Percentiles rank a stretch among this genome's conserved stretches.
Conservation (phyloP, 1,140 invertebrate genomes). For the Meloidogyne exigua region DNA sequence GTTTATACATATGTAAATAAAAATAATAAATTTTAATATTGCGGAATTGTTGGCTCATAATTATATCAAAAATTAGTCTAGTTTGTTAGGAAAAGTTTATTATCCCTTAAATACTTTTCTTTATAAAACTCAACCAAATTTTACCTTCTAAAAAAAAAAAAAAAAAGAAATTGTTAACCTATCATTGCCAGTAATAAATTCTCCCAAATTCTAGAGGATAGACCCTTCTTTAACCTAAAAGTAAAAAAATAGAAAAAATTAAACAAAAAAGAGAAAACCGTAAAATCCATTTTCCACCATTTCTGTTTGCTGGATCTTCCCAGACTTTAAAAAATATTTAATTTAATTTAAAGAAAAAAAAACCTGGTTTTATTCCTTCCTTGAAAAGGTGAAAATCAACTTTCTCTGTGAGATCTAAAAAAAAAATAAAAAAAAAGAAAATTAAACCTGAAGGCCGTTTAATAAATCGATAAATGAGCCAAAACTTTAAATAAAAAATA, state of each 20-base stretch:
- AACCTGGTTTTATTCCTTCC: slow-evolving; percentile 96
- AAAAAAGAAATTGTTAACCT: slow-evolving; percentile 49
- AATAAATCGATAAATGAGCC: slow-evolving; percentile 87
- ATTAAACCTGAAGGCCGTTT: slow-evolving; percentile 73
- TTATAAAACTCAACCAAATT: not conserved
- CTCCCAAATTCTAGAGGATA: slow-evolving; percentile 94
- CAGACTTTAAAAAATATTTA: slow-evolving; percentile 76
- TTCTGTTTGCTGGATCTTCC: slow-evolving; percentile 90
- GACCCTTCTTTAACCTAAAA: slow-evolving; percentile 78
- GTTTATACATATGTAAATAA: no score
- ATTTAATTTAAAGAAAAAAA: slow-evolving; percentile 73
- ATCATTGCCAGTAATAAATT: slow-evolving; percentile 92
- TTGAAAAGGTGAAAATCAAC: slow-evolving; percentile 97
- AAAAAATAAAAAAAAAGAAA: not conserved
- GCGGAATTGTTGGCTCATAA: no score
- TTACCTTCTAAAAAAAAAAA: not conserved
- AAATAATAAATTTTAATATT: no score
- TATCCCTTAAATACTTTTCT: no score
- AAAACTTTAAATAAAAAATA: slow-evolving; percentile 70
- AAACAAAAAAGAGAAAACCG: slow-evolving; percentile 65
- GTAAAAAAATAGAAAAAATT: not conserved
- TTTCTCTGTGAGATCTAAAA: slow-evolving; percentile 76
- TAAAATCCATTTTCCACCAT: slow-evolving; percentile 95
- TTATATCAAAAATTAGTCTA: no score
- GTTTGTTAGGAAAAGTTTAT: no score